Evolutionary conservation across 2,888 invertebrate genomes (phyloP), one percentile per base, ranked within the genome.

Genomic region (Pharmacophagus antenor): DNA sequence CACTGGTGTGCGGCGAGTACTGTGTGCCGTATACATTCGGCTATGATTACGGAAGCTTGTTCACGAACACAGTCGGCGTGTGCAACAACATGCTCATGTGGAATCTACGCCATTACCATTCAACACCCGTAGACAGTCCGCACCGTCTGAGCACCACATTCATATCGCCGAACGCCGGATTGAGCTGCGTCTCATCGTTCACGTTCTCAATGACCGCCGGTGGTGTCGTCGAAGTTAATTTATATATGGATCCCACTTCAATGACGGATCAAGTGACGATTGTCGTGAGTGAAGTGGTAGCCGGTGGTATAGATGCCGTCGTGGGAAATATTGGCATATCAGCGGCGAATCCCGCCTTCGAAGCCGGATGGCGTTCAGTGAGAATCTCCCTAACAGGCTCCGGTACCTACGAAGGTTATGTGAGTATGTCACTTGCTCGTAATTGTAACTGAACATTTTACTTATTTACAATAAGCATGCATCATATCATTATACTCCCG

Each of bases 171-270:
- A 68, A 67, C 42, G 58, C 66, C 21, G 44, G 51, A 12, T 63
- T 70, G 18, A 79, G 79, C 46, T 80, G 80, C 60, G 68, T 74
- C 17, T 69, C 77, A 8, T 79, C 80, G 0, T 73, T 74, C 37
- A 56, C 62, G 1, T 78, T 80, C 51, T 61, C 64, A 17, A 74
- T 79, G 71, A 65, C 68, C 10, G 71, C 72, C 10, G 62, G 65
- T 47, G 80, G 79, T 8, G 61, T 63, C 6, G 52, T 80, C 12
- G 73, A 79, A 69, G 74, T 76, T 0, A 77, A 75, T 25, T 63
- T 72, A 10, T 77, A 63, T 50, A 71, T 79, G 68, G 65, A 70
- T 10, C 65, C 67, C 15, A 48, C 56, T 21, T 63, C 67, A 15
- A n/a, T 37, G 6, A 46, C 61, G 22, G 79, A 76, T 63, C 56